Evolutionary conservation across 1,140 invertebrate genomes (phyloP).

Genomic region (Gryllus bimaculatus): DNA sequence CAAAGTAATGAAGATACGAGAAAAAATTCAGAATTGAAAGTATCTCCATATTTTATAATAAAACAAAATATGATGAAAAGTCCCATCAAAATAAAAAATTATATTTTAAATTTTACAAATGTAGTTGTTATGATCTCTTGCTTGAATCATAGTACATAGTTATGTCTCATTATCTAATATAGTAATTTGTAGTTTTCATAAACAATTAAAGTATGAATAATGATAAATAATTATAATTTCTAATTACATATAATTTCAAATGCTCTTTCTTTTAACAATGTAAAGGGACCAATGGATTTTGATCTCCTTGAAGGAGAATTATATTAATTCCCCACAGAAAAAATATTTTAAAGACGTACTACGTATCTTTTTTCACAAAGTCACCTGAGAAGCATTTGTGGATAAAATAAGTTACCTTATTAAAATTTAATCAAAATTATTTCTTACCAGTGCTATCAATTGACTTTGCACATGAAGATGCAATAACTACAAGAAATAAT

Average conservation of each 20-base stretch:
- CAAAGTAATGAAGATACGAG: neutral
- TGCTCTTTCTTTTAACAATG: neutral
- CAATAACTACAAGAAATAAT: too few species aligned
- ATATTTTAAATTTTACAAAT: neutral
- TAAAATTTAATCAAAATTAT: neutral
- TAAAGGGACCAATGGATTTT: slow-evolving; percentile 1
- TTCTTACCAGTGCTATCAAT: neutral
- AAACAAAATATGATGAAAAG: neutral
- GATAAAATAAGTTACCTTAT: neutral
- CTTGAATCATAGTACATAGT: neutral
- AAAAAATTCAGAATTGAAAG: neutral
- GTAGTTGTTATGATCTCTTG: neutral
- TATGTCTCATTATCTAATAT: neutral
- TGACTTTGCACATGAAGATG: neutral
- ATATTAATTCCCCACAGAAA: neutral
- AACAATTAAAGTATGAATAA: neutral
- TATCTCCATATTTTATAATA: neutral
- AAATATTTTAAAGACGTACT: neutral
- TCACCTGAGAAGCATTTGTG: neutral
- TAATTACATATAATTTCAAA: neutral
- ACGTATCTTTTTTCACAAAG: neutral
- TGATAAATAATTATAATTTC: neutral
- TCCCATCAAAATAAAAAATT: neutral
- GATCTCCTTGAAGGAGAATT: neutral
- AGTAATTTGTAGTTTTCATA: neutral